A percentile compares a stretch with the other conserved stretches of the same genome.
phyloP scores from a whole-genome alignment of 1,140 invertebrate genomes.

The Odontomachus brunneus region DNA sequence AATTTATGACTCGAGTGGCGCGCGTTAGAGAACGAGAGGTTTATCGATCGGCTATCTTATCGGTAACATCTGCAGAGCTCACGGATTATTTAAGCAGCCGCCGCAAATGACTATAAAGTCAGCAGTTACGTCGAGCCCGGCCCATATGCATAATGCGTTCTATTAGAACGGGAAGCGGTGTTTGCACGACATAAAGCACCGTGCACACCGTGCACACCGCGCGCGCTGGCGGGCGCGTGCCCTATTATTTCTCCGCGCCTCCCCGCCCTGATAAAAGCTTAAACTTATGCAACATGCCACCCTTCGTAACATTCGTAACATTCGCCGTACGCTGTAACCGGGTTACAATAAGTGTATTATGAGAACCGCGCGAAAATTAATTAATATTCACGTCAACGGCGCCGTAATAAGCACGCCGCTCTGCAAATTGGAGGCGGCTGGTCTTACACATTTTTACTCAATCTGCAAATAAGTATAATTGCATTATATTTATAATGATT shows the following conservation, averaged over 20 bases:
- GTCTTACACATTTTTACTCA: not conserved
- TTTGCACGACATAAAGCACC: conserved; percentile 73
- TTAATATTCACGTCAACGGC: conserved; percentile 40
- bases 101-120: conserved; percentile 71
- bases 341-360: conserved; percentile 33
- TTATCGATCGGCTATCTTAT: conserved; percentile 51
- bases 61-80: conserved; percentile 62
- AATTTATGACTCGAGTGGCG: conserved; percentile 20
- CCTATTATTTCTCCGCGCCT: conserved; percentile 16
- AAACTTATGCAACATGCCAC: conserved; percentile 38
- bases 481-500: too few species aligned
- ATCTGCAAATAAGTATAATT: too few species aligned
- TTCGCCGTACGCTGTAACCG: conserved; percentile 6
- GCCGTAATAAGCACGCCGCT: not conserved
- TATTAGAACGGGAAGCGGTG: conserved; percentile 63
- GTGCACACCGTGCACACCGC: conserved; percentile 19
- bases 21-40: conserved; percentile 20
- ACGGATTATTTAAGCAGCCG: conserved; percentile 70
- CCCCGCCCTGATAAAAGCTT: conserved; percentile 26
- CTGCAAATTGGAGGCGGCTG: not conserved
- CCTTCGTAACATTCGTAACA: conserved; percentile 26
- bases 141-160: conserved; percentile 74
- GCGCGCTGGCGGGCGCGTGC: not conserved
- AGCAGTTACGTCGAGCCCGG: conserved; percentile 68
- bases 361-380: not conserved